phyloP scores from a whole-genome alignment of 2,113 vertebrate species.

The Odontophorus gujanensis region DNA sequence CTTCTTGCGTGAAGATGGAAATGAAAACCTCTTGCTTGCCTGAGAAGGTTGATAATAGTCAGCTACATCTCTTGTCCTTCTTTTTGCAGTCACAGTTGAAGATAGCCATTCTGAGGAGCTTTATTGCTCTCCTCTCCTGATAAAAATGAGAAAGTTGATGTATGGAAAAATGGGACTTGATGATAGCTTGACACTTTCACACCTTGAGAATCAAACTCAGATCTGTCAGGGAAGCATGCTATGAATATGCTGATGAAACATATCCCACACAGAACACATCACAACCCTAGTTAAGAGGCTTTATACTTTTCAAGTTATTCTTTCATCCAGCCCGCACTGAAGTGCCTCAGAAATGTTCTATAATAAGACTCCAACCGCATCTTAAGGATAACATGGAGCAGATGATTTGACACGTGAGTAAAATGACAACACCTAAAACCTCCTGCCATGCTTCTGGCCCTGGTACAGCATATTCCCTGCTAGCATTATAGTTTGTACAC shows the following conservation, averaged over 20 bases:
- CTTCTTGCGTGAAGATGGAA: background rate
- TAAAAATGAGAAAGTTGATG: constrained; percentile 49
- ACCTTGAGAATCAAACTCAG: constrained; percentile 46
- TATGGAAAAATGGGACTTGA: constrained; percentile 57
- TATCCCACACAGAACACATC: constrained; percentile 50
- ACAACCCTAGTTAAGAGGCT: constrained; percentile 2
- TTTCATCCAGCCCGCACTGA: background rate
- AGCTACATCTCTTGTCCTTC: background rate
- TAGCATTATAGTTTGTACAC: background rate
- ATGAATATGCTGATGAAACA: constrained; percentile 63
- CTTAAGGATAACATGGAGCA: background rate
- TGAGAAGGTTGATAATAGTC: background rate
- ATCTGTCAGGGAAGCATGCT: constrained; percentile 37
- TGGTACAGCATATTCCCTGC: background rate
- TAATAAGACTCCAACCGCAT: constrained; percentile 10
- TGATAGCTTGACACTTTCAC: constrained; percentile 68
- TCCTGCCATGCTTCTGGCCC: background rate
- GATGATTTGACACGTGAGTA: background rate
- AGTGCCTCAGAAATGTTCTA: background rate
- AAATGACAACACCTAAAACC: background rate
- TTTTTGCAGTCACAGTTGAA: constrained; percentile 1
- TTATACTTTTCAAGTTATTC: constrained; percentile 51
- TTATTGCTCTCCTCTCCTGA: constrained; percentile 23
- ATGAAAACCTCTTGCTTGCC: constrained; percentile 4
- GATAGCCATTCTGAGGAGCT: background rate